These are phyloP conservation scores for Ormyrus labotus DNA, from an alignment of 2,888 invertebrate genomes.

Conservation along the genomic window DNA sequence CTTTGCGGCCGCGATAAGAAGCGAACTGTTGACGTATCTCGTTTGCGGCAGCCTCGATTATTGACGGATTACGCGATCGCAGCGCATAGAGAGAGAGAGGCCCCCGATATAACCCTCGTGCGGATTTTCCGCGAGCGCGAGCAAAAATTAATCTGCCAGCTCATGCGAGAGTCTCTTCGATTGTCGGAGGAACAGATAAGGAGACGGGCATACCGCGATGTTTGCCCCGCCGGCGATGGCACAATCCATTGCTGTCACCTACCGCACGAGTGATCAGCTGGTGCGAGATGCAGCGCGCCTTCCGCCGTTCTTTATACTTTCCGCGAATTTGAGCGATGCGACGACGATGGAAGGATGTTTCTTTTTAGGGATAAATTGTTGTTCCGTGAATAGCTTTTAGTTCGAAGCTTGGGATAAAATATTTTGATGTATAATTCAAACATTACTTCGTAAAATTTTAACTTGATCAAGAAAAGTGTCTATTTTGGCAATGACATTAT, in stretches of 20 bases:
- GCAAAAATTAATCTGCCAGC: slow-evolving; percentile 16
- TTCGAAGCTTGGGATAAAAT: too few species aligned
- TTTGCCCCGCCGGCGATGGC: not conserved
- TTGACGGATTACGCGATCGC: slow-evolving; percentile 22
- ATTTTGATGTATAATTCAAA: too few species aligned
- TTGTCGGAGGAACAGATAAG: slow-evolving; percentile 25
- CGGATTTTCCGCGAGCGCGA: slow-evolving; percentile 2
- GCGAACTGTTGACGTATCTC: slow-evolving; percentile 4
- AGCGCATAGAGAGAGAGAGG: too few species aligned
- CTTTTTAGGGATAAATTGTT: too few species aligned
- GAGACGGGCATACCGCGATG: not conserved
- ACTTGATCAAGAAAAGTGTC: too few species aligned
- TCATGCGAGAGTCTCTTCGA: slow-evolving; percentile 1
- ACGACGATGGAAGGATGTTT: too few species aligned
- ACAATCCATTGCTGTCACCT: slow-evolving; percentile 6
- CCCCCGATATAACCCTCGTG: not conserved
- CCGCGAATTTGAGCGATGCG: too few species aligned
- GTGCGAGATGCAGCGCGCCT: not conserved
- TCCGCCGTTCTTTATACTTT: too few species aligned
- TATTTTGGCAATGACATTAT: too few species aligned
- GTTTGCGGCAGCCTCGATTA: slow-evolving; percentile 21
- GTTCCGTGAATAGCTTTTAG: too few species aligned
- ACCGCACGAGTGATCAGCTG: slow-evolving; percentile 18
- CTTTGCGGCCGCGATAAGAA: slow-evolving; percentile 13
- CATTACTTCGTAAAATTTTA: too few species aligned